Evolutionary conservation across 2,113 vertebrate genomes (phyloP), one percentile per base, ranked within the genome.

Genomic region (Fregetta grallaria): DNA sequence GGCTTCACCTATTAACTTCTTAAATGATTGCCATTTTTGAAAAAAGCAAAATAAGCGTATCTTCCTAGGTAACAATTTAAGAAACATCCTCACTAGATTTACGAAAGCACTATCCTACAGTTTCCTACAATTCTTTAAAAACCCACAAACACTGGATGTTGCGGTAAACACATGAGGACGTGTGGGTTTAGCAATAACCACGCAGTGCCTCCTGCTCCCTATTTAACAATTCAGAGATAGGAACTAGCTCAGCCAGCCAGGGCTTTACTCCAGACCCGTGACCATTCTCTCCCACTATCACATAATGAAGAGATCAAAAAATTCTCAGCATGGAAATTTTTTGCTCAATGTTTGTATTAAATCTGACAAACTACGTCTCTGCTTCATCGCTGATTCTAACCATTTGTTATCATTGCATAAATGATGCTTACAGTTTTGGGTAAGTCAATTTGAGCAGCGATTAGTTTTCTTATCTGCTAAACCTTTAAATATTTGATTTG

Each of bases 401-500:
- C 36, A 19, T 34, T 42, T 84, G n/a, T 77, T 77, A 84, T 22
- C 65, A 67, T 7, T 36, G 55, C 65, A 87, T 32, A 94, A 93
- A 81, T 8, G 42, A 94, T n/a, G 84, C 84, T 91, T 53, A 74
- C 73, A 78, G 45, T 42, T 91, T 62, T 30, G 25, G 20, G 38
- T 77, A 81, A 91, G 79, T 84, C 63, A 94, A 38, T 87, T 59
- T 91, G 65, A 92, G 56, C 40, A 89, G 65, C 3, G 38, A 71
- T 92, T 84, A 94, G 32, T 86, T 93, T 83, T 73, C 19, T 55
- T 80, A 40, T 77, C 65, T 65, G 42, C 71, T 88, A 88, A 77
- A 85, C n/a, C 52, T 92, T 67, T 79, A 84, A 90, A 92, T 76
- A 77, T 73, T 94, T 94, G 76, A 74, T 77, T 92, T 92, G 72